Evolutionary conservation across 2,797 vertebrate species (phyloP), one percentile per base, ranked within the genome.

Genomic region (Cossypha heuglini): DNA sequence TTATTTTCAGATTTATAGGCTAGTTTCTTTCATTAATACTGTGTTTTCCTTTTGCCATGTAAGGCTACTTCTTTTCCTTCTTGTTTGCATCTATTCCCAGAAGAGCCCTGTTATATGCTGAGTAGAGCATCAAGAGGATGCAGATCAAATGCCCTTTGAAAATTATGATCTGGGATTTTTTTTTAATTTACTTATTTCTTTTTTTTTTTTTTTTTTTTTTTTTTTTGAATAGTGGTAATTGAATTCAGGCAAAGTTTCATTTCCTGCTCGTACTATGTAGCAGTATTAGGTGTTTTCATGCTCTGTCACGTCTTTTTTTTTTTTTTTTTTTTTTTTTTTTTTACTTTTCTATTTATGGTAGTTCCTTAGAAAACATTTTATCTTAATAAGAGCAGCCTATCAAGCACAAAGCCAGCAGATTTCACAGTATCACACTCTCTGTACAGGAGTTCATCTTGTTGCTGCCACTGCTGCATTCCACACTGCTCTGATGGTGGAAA

Each of bases 301-400:
- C 52, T 94, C 69, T 11, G 25, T 43, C 80, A 64, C 54, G 40
- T 42, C 40, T 3, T 40, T 16, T 40, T 35, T 35, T 35, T 35
- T 35, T 35, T 35, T 40, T 77, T 29, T 37, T 37, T 38, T 38
- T 38, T 91, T 95, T 81, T 64, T 62, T 64, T 62, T 28, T 88
- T 93, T 82, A 71, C 73, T 54, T 97, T 95, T 78, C 58, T 93
- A 37, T 84, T 94, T 91, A 64, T 66, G 93, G 64, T 81, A 77
- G 40, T 40, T 29, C 28, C n/a, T 90, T 77, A 48, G 83, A 95
- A 97, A 68, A 81, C 33, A 90, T 85, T 97, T 97, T 93, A 96
- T 97, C 86, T 97, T 97, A 96, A 95, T 97, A 96, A 95, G 96
- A 97, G 59, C 95, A 97, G 93, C 68, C 73, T 86, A 80, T 96